Evolutionary conservation across 2,797 vertebrate genomes (phyloP), one percentile per base, ranked within the genome.

Genomic region (Macrochelys suwanniensis): DNA sequence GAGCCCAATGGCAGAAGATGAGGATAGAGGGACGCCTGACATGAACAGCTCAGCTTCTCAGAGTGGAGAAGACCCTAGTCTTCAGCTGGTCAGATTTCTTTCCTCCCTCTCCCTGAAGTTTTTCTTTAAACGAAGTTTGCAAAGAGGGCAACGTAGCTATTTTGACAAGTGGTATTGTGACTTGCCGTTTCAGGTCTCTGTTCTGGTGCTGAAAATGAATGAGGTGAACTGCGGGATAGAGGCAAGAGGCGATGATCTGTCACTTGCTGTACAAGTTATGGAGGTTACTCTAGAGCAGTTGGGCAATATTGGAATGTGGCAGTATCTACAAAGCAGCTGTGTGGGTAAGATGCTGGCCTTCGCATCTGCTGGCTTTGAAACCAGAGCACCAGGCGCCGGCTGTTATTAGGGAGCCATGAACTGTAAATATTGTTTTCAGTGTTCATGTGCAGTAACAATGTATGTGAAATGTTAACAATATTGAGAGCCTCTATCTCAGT

Each of bases 21-120:
- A 97, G 47, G 98, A 98, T 23, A 98, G 97, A 26, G 98, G 95
- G 1, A 99, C 98, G 49, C 98, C 98, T 13, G 99, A 99, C 82
- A 98, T 98, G 91, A 99, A 98, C 98, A 99, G 99, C 98, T 99
- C 98, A 1, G 97, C 98, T 19, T 99, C 99, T 19, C 99, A 98
- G 89, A 99, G 99, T 37, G 98, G 91, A 1, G 99, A 99, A 85
- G 99, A 99, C 78, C 88, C 99, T 12, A 96, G 93, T 76, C 97
- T 98, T 85, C 99, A 99, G 90, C 98, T 94, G 98, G 99, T 99
- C 94, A 97, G 98, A 82, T 51, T 79, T 80, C 45, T 61, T 12
- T 45, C 6, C 77, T 19, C 89, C 95, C 88, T 94, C 68, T 90
- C 92, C 7, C 88, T 71, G 31, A 65, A 6, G 2, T 9, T 1